Conservation (phyloP, 1,140 invertebrate genomes). For the Rhynchophorus ferrugineus region DNA sequence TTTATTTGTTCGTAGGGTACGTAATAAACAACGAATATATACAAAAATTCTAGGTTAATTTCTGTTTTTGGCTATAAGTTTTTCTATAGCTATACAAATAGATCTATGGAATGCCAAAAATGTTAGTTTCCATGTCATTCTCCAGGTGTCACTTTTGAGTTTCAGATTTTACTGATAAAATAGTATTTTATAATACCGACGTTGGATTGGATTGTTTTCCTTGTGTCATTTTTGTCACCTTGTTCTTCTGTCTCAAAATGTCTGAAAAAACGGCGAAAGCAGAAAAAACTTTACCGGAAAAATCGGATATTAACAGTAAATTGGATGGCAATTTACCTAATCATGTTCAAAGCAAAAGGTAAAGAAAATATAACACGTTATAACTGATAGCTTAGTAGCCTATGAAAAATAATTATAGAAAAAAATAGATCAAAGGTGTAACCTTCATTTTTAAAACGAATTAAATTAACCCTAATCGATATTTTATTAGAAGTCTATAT, state of each 20-base stretch:
- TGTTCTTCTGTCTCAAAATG: neutral
- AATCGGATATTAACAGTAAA: conserved; percentile 12
- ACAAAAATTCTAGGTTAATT: too few relatives aligned
- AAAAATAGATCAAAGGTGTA: neutral
- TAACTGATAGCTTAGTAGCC: neutral
- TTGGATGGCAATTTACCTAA: conserved; percentile 18
- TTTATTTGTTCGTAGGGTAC: too few relatives aligned
- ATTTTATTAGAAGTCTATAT: too few relatives aligned
- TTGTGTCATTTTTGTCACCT: neutral
- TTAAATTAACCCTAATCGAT: conserved; percentile 3
- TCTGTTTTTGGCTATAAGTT: too few relatives aligned
- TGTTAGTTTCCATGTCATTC: too few relatives aligned
- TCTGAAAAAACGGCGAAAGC: conserved; percentile 16
- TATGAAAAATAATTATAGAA: neutral
- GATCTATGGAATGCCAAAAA: too few relatives aligned
- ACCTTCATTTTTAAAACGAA: conserved; percentile 2
- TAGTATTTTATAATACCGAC: neutral
- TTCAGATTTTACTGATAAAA: too few relatives aligned
- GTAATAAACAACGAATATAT: too few relatives aligned
- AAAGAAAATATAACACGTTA: neutral
- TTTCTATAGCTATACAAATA: too few relatives aligned
- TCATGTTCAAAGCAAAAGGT: conserved; percentile 19
- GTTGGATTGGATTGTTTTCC: neutral
- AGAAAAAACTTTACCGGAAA: conserved; percentile 18
- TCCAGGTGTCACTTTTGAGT: too few relatives aligned